Evolutionary conservation across 2,113 vertebrate genomes (phyloP), one percentile per base, ranked within the genome.

Genomic region (Scytalopus superciliaris): DNA sequence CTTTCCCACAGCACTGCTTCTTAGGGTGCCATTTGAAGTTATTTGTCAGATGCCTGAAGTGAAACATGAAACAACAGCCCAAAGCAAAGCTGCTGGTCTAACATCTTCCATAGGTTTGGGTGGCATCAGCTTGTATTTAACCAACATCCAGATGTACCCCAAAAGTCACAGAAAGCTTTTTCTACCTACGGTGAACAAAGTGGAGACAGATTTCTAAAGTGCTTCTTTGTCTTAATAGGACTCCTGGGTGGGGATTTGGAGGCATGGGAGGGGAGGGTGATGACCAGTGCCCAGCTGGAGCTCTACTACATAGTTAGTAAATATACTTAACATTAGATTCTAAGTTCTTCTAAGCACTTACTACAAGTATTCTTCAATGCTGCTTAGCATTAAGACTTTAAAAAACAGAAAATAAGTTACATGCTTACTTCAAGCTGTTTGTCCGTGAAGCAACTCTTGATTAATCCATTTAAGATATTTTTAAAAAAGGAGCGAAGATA

Each of bases 191-290:
- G 1, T 57, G 53, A 47, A 0, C 39, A 59, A 28, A 30, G 49
- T 1, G 6, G 22, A 15, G 28, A 47, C 5, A 9, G 27, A 7
- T 30, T 59, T 23, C 45, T 31, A 8, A 14, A 6, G 10, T 3
- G 59, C 1, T 5, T 49, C 27, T 64, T 45, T 21, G 28, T 28
- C 6, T 31, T 17, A 56, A 3, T 0, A 33, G 44, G 28, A 42
- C 6, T 2, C 5, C 23, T 3, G 16, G 10, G 9, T 7, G 18
- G 7, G 35, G 27, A n/a, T 31, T 3, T 37, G 30, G 17, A 10
- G 42, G 14, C 9, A 7, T 1, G n/a, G 30, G 22, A 10, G 47
- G 18, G 16, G 10, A 67, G 5, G 8, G 12, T 35, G 12, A 42
- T 16, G 50, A 14, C 10, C 64, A 49, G 45, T 7, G 39, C 72